Evolutionary conservation across 2,888 invertebrate species (phyloP), one percentile per base, ranked within the genome.

Genomic region (Syrista parreyssii): DNA sequence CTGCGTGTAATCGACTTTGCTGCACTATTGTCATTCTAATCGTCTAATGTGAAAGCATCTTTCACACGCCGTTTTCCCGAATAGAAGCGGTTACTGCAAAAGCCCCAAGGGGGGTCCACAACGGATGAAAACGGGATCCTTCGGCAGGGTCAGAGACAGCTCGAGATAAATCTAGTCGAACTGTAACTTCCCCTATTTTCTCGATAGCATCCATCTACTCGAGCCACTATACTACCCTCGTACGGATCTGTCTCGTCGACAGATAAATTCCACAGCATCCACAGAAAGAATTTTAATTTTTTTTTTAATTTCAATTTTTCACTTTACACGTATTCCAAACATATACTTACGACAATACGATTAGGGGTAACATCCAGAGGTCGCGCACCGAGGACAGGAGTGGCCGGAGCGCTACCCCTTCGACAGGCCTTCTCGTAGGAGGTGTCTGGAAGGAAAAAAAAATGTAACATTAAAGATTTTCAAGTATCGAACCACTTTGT

Each of bases 371-470:
- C 93, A 83, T 92, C 93, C 93, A 95, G 92, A 93, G 94, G 92
- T 83, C 92, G 88, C 80, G 93, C 93, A 82, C 96, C 96, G 84
- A 96, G 94, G 83, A 97, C 95, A 79, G 96, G 96, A 85, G 97
- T 96, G 85, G 96, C 95, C 80, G 97, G 97, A 79, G 97, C 97
- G 86, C 96, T 96, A 81, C 96, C 96, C 84, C 96, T 94, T 85
- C 96, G 94, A 91, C 96, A 97, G 91, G 97, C 96, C 92, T 97
- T 97, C 93, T 97, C 97, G 93, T 97, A 97, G 85, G 97, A 97
- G 86, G 97, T 97, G 92, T 97, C 97, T 97, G 94, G 33, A 40
- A 55, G 1, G 6, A 23, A 23, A 55, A 2, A 55, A 55, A 55
- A 23, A 23, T 23, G 23, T 23, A 15, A 55, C 3, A 2, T 55